A percentile compares a stretch with the other conserved stretches of the same genome.
Conservation (phyloP, 2,113 vertebrate genomes). For the Trogon melanurus region DNA sequence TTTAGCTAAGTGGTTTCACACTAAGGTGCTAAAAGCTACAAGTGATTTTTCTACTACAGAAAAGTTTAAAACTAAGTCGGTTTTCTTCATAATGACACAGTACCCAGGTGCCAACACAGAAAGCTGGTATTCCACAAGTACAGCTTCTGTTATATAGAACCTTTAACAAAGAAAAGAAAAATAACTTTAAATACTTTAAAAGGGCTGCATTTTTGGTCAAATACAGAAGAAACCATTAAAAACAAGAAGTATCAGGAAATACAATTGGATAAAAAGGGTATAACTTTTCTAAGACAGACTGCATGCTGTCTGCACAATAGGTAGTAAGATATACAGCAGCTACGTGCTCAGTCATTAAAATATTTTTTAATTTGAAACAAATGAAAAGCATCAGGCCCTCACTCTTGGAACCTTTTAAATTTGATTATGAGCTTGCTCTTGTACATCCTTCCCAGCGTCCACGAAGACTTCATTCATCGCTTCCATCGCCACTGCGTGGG, state of each 20-base stretch:
- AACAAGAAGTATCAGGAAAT: not conserved
- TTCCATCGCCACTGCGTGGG: not conserved
- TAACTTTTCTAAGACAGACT: not conserved
- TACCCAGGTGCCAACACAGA: not conserved
- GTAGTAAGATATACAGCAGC: not conserved
- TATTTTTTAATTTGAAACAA: not conserved
- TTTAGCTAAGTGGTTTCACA: not conserved
- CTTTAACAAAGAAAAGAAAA: not conserved
- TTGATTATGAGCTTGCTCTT: not conserved
- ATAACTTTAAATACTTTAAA: not conserved
- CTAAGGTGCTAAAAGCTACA: not conserved
- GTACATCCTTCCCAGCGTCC: not conserved
- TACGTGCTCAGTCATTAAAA: not conserved
- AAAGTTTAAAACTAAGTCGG: not conserved
- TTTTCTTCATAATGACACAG: not conserved
- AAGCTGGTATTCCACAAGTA: not conserved
- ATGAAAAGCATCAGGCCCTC: not conserved
- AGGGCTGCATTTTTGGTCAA: not conserved
- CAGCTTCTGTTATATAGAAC: not conserved
- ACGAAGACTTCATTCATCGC: not conserved
- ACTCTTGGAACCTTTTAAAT: not conserved
- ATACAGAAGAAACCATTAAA: not conserved
- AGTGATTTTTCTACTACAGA: not conserved
- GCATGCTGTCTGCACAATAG: not conserved
- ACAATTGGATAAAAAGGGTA: accelerated